Evolutionary conservation across 2,888 invertebrate genomes (phyloP).

Genomic region (Piscicola geometra): DNA sequence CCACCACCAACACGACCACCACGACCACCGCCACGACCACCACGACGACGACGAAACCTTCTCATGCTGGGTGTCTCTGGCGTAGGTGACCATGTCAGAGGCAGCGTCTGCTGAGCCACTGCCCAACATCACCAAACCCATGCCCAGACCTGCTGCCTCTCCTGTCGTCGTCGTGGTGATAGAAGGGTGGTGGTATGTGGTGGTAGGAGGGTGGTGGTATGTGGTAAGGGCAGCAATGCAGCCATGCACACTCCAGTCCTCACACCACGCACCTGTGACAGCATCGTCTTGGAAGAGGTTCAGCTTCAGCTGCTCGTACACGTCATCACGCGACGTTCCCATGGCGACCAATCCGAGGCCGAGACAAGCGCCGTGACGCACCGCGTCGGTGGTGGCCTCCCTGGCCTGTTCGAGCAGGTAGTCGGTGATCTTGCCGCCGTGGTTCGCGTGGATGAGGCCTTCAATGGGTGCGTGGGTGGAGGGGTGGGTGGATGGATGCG

Average conservation of each 20-base stretch:
- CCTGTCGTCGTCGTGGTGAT: constrained; percentile 44
- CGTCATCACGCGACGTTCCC: constrained; percentile 86
- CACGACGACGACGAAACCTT: constrained; percentile 58
- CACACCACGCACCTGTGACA: constrained; percentile 66
- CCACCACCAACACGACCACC: constrained; percentile 82
- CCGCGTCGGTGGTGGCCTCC: constrained; percentile 65
- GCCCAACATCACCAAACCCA: constrained; percentile 98
- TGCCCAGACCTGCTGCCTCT: constrained; percentile 95
- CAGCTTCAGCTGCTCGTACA: constrained; percentile 92
- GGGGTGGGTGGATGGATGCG: not conserved
- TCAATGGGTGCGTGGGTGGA: not conserved
- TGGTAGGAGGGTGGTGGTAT: not conserved
- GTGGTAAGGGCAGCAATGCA: not conserved
- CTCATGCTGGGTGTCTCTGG: constrained; percentile 93
- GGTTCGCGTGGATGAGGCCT: constrained; percentile 96
- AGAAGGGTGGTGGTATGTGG: not conserved
- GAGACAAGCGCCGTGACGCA: constrained; percentile 92
- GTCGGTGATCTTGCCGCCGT: constrained; percentile 81
- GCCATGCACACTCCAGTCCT: too few species aligned
- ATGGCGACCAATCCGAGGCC: constrained; percentile 95
- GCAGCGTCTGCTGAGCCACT: constrained; percentile 64
- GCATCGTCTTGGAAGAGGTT: constrained; percentile 97
- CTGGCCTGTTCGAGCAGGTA: constrained; percentile 90
- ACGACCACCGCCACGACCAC: not conserved
- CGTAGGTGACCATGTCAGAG: constrained; percentile 66